phyloP scores from a whole-genome alignment of 2,888 invertebrate species.

The Ecliptopera silaceata region DNA sequence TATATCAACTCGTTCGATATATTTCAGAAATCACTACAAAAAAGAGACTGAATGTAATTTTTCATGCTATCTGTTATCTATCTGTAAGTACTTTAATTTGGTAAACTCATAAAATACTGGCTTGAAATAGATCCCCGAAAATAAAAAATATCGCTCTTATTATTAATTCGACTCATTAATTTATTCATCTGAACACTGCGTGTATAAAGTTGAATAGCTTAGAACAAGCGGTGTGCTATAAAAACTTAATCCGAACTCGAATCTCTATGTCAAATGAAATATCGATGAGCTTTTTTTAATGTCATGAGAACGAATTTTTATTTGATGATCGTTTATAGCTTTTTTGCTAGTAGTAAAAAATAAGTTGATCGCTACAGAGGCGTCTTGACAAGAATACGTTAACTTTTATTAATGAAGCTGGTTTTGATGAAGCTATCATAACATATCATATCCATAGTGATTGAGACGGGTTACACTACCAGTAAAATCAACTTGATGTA shows the following conservation, averaged over 20 bases:
- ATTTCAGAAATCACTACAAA: no score
- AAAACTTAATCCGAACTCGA: slow-evolving; percentile 34
- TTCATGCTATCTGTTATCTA: no score
- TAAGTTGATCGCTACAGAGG: slow-evolving; percentile 53
- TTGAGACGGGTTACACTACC: not conserved
- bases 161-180: slow-evolving; percentile 13
- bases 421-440: slow-evolving; percentile 8
- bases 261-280: slow-evolving; percentile 34
- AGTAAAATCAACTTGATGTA: not conserved
- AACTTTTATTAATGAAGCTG: slow-evolving; percentile 8
- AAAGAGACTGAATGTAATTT: no score
- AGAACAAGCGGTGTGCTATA: slow-evolving; percentile 35
- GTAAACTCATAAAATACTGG: no score
- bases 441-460: not conserved
- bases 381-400: slow-evolving; percentile 31
- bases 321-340: slow-evolving; percentile 35
- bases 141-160: slow-evolving; percentile 1
- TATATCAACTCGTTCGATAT: no score
- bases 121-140: not conserved
- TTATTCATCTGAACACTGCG: slow-evolving; percentile 10
- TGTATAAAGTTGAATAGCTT: slow-evolving; percentile 29
- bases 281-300: slow-evolving; percentile 37
- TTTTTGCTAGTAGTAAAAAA: slow-evolving; percentile 41
- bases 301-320: slow-evolving; percentile 40
- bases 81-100: no score